Base-by-base conservation (phyloP, 2,888 invertebrate species). In the Pandemis corylana region DNA sequence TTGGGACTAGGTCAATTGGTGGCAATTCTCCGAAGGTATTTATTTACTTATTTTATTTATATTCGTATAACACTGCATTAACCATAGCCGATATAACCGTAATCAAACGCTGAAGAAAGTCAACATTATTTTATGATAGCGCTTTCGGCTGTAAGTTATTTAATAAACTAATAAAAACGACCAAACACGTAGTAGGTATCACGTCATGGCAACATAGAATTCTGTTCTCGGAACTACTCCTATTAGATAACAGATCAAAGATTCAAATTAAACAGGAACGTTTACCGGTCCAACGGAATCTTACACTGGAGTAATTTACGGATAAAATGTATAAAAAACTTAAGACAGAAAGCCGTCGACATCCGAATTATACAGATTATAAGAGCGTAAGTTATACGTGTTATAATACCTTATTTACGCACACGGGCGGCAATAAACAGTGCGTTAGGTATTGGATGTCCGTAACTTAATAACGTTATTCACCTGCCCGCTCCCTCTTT, bases 241-340 rank as follows among this genome's bases (percentile, higher is more conserved):
- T 90, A 89, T 89, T 87, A 91, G 92, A 92, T 91, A 91, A 90
- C 89, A 88, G 89, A 92, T 92, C 90, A 83, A 84, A 83, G 85
- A 85, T 89, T 89, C 86, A 87, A 89, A 88, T 89, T 86, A 87
- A 87, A 86, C 84, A 86, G 86, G 85, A 84, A 86, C 87, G 85
- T 87, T 90, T 87, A 89, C 68, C 65, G 67, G 70, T 64, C 62
- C 85, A 78, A 78, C 80, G 83, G 83, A 78, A 83, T 80, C 78
- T 78, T 76, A 80, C 79, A 78, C 82, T 78, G 78, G 78, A 79
- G 76, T 76, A 79, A 77, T 77, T 80, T 79, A 80, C 79, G 78
- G 76, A 80, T 79, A 79, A 79, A 79, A 77, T 64, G 51, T 62
- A 68, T 36, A 67, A 66, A 68, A 15, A 70, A 10, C n/a, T 13